Percentiles rank a stretch among this genome's conserved stretches.
Conservation (phyloP, 2,797 vertebrate species). For the Myotis planiceps region DNA sequence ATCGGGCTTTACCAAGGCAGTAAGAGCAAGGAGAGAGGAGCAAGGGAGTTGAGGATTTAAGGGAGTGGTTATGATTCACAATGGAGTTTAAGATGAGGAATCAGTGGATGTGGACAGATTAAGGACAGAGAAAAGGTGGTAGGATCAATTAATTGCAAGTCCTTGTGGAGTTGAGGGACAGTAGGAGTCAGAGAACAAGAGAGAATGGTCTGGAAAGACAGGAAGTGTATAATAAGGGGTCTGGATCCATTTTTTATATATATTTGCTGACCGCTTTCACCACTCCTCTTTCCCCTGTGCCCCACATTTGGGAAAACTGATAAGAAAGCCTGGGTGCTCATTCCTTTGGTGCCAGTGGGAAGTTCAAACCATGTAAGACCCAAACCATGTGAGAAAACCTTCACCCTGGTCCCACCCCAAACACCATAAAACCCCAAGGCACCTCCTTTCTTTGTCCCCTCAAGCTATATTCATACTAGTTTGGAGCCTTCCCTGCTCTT, state of each 20-base stretch:
- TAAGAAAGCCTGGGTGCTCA: not conserved
- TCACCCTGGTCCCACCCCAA: not conserved
- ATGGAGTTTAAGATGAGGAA: not conserved
- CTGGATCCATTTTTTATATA: not conserved
- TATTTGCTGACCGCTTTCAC: not conserved
- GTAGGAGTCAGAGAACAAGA: not conserved
- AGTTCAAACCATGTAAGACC: not conserved
- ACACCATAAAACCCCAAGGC: not conserved
- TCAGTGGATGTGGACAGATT: not conserved
- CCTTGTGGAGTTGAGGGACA: not conserved
- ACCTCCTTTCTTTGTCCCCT: not conserved
- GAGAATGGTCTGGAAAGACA: not conserved
- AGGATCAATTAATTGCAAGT: not conserved
- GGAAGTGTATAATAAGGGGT: not conserved
- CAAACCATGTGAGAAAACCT: not conserved
- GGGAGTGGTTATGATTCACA: not conserved
- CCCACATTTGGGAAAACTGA: not conserved
- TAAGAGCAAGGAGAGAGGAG: not conserved
- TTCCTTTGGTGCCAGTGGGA: not conserved
- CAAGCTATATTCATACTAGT: not conserved
- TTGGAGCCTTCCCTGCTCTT: not conserved
- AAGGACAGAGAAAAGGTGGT: conserved; percentile 1
- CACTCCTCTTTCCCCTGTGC: not conserved
- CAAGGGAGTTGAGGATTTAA: not conserved
- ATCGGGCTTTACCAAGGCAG: not conserved